These are phyloP conservation scores for Cetonia aurata DNA, from an alignment of 2,888 invertebrate species.

Conservation along the genomic window DNA sequence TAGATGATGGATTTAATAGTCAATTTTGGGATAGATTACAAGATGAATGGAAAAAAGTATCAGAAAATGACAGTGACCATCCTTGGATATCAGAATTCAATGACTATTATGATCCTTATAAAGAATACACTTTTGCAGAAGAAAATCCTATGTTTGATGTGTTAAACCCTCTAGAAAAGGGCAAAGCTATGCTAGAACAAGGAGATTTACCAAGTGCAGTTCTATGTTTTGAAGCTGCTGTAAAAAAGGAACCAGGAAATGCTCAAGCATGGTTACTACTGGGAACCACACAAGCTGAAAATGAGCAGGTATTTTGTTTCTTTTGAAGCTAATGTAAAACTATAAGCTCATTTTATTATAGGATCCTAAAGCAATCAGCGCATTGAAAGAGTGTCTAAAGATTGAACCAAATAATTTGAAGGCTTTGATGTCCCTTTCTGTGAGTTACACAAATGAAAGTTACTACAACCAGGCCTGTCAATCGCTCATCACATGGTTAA, in stretches of 20 bases:
- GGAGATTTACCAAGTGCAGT: constrained; percentile 97
- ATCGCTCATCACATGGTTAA: constrained; percentile 83
- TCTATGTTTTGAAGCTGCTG: constrained; percentile 96
- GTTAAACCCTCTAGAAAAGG: constrained; percentile 85
- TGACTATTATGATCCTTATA: constrained; percentile 74
- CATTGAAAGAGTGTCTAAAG: constrained; percentile 86
- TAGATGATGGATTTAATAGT: constrained; percentile 73
- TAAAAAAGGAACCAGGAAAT: constrained; percentile 82
- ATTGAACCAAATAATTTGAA: constrained; percentile 84
- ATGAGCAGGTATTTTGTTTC: constrained; percentile 80
- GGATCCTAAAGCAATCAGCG: constrained; percentile 93
- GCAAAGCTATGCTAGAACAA: constrained; percentile 82
- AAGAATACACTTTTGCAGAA: constrained; percentile 74
- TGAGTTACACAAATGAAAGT: constrained; percentile 97
- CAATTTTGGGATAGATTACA: constrained; percentile 76
- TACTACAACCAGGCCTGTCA: constrained; percentile 90
- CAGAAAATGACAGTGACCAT: constrained; percentile 76
- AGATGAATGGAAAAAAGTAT: constrained; percentile 85
- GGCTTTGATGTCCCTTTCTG: constrained; percentile 91
- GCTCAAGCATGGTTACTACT: constrained; percentile 88
- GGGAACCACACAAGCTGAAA: constrained; percentile 96
- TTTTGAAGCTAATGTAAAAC: not conserved
- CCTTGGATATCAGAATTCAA: constrained; percentile 81
- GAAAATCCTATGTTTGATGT: constrained; percentile 88
- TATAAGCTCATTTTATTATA: constrained; percentile 57